Base-by-base conservation (phyloP, 1,140 invertebrate genomes). In the Brachystomella parvula region DNA sequence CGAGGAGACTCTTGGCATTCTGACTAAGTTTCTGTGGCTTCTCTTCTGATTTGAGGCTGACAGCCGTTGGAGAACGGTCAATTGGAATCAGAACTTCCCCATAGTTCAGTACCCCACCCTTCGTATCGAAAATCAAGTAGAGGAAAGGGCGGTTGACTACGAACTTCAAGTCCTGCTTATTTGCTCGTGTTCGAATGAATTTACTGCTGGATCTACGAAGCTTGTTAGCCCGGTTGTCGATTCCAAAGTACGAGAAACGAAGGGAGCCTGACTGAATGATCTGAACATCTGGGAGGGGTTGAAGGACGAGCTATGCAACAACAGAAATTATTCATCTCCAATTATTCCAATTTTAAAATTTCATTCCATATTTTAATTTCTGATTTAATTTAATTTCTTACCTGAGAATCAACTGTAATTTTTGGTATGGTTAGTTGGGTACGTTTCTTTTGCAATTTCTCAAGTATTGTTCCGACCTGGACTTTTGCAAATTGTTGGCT, bases 381-480 rank as follows among this genome's bases (percentile, higher is more conserved):
- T 47, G 28, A 35, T 57, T 64, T 64, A 39, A 35, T 57, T 56
- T 53, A 28, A 44, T 9, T 19, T 47, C 59, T 39, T 56, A 72
- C 67, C 65, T 72, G 71, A 39, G 47, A 66, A 49, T 67, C 60
- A n/a, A 72, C 60, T n/a, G 59, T 56, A 3, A 69, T 58, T 49
- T 68, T 70, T 15, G 63, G 63, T 1, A 64, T 9, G 1, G 28
- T 29, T 1, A 67, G 49, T 3, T 47, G 21, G 3, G 57, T 31
- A 57, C 61, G 28, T 19, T 29, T 47, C 2, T 47, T 57, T 29
- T 67, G 64, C 31, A 64, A 28, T 35, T 28, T 49, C 19, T 65
- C 30, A 29, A 68, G 17, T 3, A 60, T 21, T 60, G 39, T 32
- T 3, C 56, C 61, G 3, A 64, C 57, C 19, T 60, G 35, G 21